phyloP scores from a whole-genome alignment of 2,113 vertebrate genomes.

The Phalacrocorax pelagicus region DNA sequence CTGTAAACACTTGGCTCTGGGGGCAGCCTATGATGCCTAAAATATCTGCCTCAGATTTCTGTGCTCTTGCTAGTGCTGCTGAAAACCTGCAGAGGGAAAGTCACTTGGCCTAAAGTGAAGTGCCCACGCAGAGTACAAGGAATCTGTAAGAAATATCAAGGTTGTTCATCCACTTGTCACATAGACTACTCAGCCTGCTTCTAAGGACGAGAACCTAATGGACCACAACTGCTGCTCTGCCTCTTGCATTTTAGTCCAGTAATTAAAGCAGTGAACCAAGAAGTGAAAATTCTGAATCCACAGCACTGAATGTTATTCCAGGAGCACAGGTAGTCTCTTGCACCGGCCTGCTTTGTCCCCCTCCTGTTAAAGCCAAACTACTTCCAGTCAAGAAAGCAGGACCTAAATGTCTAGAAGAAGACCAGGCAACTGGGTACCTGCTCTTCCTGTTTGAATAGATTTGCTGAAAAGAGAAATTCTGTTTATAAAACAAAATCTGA shows the following conservation, averaged over 20 bases:
- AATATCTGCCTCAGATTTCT: neutral
- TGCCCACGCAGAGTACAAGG: neutral
- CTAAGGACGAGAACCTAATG: neutral
- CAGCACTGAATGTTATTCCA: neutral
- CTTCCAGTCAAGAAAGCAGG: neutral
- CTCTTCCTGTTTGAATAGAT: neutral
- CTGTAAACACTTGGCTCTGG: neutral
- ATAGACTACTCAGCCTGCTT: neutral
- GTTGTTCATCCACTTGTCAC: neutral
- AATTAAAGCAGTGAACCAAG: neutral
- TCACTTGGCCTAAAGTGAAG: neutral
- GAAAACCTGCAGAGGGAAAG: neutral
- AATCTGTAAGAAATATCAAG: neutral
- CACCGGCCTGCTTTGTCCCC: neutral
- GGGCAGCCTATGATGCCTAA: neutral
- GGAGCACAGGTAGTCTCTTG: neutral
- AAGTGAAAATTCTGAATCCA: neutral
- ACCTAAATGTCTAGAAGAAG: neutral
- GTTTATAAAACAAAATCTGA: neutral
- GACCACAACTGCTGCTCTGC: neutral
- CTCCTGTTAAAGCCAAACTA: neutral
- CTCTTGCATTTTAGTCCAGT: neutral
- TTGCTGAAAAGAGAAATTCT: neutral
- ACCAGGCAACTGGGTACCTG: neutral
- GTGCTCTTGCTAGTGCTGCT: neutral